phyloP scores from a whole-genome alignment of 2,888 invertebrate genomes.

The Morpho achilles region DNA sequence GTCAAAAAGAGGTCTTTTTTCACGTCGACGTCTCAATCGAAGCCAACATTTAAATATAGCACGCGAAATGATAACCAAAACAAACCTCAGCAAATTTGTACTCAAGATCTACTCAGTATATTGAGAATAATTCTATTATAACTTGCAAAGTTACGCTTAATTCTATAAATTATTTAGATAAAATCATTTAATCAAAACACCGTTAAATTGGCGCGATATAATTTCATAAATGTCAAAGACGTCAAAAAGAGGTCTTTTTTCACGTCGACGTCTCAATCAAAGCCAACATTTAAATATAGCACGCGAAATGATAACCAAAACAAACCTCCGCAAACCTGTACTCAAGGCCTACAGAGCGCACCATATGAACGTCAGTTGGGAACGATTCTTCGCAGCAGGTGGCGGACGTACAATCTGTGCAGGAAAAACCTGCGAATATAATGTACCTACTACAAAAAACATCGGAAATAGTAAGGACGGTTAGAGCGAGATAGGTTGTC shows the following conservation, averaged over 20 bases:
- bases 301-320: slow-evolving; percentile 20
- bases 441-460: slow-evolving; percentile 48
- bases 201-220: background rate
- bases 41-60: no score
- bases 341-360: slow-evolving; percentile 26
- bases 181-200: background rate
- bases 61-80: no score
- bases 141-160: no score
- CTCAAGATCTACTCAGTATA: no score
- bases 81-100: no score
- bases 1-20: no score
- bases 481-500: slow-evolving; percentile 48
- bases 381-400: slow-evolving; percentile 51
- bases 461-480: slow-evolving; percentile 51
- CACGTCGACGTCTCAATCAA: slow-evolving; percentile 5
- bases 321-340: slow-evolving; percentile 22
- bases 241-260: slow-evolving; percentile 1
- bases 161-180: no score
- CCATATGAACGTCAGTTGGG: slow-evolving; percentile 69
- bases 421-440: slow-evolving; percentile 57
- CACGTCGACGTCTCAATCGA: no score
- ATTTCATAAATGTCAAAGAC: background rate
- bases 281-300: slow-evolving; percentile 13
- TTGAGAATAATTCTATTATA: no score
- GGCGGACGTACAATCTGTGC: slow-evolving; percentile 67